Percentiles rank a stretch among this genome's conserved stretches.
phyloP scores from a whole-genome alignment of 2,797 vertebrate genomes.

The Otus scops region DNA sequence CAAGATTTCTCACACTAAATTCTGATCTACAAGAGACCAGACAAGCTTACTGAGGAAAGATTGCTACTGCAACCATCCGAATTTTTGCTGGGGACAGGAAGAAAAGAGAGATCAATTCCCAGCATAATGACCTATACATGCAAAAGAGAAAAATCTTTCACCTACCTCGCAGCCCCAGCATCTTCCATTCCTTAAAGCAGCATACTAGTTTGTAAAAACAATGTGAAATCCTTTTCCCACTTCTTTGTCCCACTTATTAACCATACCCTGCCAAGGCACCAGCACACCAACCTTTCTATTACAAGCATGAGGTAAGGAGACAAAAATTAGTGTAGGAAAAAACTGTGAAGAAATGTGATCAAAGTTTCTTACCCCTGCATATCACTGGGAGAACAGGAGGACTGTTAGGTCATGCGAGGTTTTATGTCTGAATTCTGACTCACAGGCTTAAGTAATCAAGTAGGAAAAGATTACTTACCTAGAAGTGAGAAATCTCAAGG shows the following conservation, averaged over 20 bases:
- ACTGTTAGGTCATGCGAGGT: neutral
- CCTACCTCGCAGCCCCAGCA: neutral
- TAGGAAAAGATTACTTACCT: neutral
- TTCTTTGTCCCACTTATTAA: neutral
- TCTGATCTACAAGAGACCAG: neutral
- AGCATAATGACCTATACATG: neutral
- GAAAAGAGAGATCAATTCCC: neutral
- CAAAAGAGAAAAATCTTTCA: neutral
- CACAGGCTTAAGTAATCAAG: neutral
- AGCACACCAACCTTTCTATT: neutral
- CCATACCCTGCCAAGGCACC: neutral
- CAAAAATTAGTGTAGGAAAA: neutral
- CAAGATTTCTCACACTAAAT: neutral
- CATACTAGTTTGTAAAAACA: neutral
- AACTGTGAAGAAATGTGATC: neutral
- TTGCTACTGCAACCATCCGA: neutral
- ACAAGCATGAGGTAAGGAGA: neutral
- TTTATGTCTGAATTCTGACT: neutral
- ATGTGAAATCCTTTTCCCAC: neutral
- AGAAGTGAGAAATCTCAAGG: neutral
- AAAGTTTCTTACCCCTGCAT: neutral
- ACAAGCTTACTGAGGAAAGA: neutral
- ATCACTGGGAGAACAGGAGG: neutral
- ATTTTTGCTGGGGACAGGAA: neutral
- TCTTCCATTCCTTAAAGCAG: neutral